These are phyloP conservation scores for Sycophila sp. DNA, from an alignment of 1,140 invertebrate genomes.

Conservation along the genomic window DNA sequence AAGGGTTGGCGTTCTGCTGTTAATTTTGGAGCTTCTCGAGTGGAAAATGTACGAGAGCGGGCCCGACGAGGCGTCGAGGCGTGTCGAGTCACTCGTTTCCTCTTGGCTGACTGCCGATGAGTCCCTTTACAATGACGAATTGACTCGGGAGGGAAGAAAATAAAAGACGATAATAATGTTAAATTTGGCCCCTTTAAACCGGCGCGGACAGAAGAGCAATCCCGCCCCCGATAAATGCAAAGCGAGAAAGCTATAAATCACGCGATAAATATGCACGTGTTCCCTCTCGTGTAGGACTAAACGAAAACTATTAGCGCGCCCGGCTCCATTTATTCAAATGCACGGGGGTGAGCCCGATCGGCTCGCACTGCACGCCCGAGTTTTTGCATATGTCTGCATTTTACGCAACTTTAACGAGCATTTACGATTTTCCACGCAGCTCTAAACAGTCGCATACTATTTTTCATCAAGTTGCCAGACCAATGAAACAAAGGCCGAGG, in stretches of 20 bases:
- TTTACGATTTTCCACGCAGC: too few relatives aligned
- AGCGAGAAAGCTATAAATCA: conserved; percentile 60
- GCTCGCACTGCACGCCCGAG: not conserved
- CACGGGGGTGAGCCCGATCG: conserved; percentile 4
- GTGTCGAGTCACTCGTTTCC: not conserved
- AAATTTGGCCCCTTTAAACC: not conserved
- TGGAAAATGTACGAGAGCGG: conserved; percentile 50
- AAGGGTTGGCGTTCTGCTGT: conserved; percentile 48
- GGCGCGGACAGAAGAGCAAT: conserved; percentile 3
- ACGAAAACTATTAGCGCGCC: conserved; percentile 62
- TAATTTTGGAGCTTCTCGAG: conserved; percentile 49
- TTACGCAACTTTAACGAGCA: conserved; percentile 44
- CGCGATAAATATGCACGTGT: conserved; percentile 62
- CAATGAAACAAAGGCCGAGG: conserved; percentile 58
- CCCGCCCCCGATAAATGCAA: conserved; percentile 58
- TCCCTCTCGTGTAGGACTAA: conserved; percentile 55
- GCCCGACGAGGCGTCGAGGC: not conserved
- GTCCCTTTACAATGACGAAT: conserved; percentile 25
- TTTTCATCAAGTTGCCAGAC: conserved; percentile 51
- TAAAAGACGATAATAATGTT: not conserved
- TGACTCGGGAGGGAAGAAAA: not conserved
- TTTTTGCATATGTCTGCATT: conserved; percentile 56
- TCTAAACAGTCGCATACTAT: conserved; percentile 52
- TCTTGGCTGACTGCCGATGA: not conserved
- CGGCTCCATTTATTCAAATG: conserved; percentile 44